A percentile compares a stretch with the other conserved stretches of the same genome.
Conservation (phyloP, 2,113 vertebrate species). For the Eulemur macaco region DNA sequence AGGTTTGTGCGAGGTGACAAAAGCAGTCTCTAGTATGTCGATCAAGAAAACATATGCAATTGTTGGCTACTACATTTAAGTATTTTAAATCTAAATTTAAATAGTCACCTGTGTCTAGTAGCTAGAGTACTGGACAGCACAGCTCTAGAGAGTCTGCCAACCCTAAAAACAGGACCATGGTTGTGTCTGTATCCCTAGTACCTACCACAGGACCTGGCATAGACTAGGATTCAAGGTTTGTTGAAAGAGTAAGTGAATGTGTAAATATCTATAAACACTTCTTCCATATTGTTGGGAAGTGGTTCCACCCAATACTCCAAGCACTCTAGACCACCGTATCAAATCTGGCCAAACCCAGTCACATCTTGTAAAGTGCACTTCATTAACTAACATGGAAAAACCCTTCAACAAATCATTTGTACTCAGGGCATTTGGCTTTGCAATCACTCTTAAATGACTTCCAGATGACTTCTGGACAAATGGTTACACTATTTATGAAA, state of each 20-base stretch:
- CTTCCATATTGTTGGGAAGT: slow-evolving; percentile 65
- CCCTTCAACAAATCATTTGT: slow-evolving; percentile 68
- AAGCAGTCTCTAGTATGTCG: not conserved
- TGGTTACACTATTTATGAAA: slow-evolving; percentile 77
- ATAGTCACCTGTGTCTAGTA: not conserved
- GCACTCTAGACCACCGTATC: slow-evolving; percentile 71
- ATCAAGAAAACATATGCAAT: not conserved
- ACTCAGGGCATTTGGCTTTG: slow-evolving; percentile 69
- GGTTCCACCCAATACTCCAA: slow-evolving; percentile 61
- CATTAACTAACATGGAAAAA: slow-evolving; percentile 78
- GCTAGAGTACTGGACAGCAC: not conserved
- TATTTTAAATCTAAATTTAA: slow-evolving; percentile 33
- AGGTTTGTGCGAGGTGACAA: not conserved
- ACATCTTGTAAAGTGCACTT: slow-evolving; percentile 76
- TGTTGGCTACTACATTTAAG: not conserved
- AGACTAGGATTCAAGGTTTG: not conserved
- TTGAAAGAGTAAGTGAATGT: not conserved
- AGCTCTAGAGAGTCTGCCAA: not conserved
- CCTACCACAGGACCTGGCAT: not conserved
- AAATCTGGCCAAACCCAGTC: slow-evolving; percentile 67
- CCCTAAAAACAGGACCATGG: not conserved
- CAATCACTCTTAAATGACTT: slow-evolving; percentile 81
- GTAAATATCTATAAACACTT: slow-evolving; percentile 69
- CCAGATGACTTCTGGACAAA: slow-evolving; percentile 83
- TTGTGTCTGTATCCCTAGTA: not conserved